phyloP scores from a whole-genome alignment of 2,113 vertebrate genomes.

The Colaptes auratus region DNA sequence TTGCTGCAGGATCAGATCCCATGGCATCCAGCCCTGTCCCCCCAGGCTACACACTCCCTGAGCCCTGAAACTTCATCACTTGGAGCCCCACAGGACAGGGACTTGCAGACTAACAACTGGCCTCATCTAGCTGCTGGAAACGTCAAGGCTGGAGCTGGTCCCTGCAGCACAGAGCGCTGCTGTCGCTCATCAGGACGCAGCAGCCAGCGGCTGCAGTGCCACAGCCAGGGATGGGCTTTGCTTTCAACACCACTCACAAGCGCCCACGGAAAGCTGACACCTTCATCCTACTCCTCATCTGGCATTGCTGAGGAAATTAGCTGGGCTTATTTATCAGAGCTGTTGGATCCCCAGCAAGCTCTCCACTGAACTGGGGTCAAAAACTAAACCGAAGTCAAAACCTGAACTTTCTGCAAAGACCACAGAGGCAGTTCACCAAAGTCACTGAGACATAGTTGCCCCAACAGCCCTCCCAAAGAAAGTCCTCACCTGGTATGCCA shows the following conservation, averaged over 20 bases:
- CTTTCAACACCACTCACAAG: slow-evolving; percentile 43
- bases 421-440: neutral
- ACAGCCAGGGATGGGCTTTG: neutral
- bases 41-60: neutral
- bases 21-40: neutral
- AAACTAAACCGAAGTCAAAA: neutral
- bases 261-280: neutral
- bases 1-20: neutral
- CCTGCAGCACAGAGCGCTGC: slow-evolving; percentile 6
- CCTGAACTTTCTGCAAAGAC: neutral
- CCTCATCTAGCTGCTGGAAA: slow-evolving; percentile 23
- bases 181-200: slow-evolving; percentile 26
- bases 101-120: neutral
- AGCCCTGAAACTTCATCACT: slow-evolving; percentile 47
- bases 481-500: neutral
- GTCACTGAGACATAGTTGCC: neutral
- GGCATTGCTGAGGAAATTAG: neutral
- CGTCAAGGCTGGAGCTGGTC: slow-evolving; percentile 53
- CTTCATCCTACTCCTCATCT: slow-evolving; percentile 3
- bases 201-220: slow-evolving; percentile 23
- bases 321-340: slow-evolving; percentile 9
- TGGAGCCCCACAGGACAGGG: slow-evolving; percentile 9
- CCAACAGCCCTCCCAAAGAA: neutral
- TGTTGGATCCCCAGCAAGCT: neutral
- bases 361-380: neutral